Evolutionary conservation across 2,888 invertebrate species (phyloP), one percentile per base, ranked within the genome.

Genomic region (Caradrina kadenii): DNA sequence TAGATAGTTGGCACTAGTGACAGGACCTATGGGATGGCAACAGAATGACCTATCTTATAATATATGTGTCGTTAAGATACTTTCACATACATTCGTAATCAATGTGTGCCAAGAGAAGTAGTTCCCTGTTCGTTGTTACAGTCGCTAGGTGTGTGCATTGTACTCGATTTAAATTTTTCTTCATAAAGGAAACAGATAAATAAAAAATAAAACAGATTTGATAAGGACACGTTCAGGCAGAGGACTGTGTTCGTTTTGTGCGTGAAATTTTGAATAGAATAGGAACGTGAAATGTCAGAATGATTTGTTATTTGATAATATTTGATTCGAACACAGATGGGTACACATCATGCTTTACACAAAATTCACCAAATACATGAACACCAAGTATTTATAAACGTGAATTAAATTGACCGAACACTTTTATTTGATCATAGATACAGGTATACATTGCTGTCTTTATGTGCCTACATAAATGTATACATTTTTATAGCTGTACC

Each of bases 161-260:
- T 87, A 87, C 84, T 86, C 76, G 39, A 83, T 81, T 82, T 69
- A 64, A 61, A 45, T 52, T 62, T 75, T 82, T 71, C 67, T 68
- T 73, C 56, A 61, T 53, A 42, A 62, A 71, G 63, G 62, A 71
- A 75, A 81, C 60, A 60, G 73, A 64, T 54, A 75, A 71, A 64
- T 71, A 69, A 50, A 67, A 69, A 74, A 69, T 63, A 71, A 73
- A 74, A 79, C 50, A 60, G 53, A 64, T 70, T 68, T 61, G 72
- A 76, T 73, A 73, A 71, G 64, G 70, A 65, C 65, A 76, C 52
- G 48, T 83, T 79, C 84, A 84, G 85, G 83, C 85, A 86, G 89
- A 90, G 88, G 85, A 85, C 81, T 82, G 83, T 67, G 74, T 82
- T 76, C 39, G 52, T 64, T 73, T 75, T 73, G 61, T 69, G 76